A percentile compares a stretch with the other conserved stretches of the same genome.
phyloP scores from a whole-genome alignment of 1,140 invertebrate species.

The Drosophila littoralis region DNA sequence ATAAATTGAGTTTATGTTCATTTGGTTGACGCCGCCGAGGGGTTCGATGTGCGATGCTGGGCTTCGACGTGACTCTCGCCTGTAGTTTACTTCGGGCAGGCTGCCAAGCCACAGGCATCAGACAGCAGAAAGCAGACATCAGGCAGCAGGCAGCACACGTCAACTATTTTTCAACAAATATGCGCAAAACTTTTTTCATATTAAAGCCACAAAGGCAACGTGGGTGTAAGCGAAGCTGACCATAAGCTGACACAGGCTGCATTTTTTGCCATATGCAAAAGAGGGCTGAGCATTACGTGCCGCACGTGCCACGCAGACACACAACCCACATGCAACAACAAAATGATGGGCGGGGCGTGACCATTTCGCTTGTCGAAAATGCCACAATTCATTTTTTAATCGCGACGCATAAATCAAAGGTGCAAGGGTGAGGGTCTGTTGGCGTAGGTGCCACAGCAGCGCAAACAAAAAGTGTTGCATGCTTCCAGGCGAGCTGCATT shows the following conservation, averaged over 20 bases:
- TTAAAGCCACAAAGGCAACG: constrained; percentile 40
- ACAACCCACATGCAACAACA: constrained; percentile 21
- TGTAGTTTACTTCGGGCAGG: constrained; percentile 24
- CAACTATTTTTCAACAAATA: constrained; percentile 57
- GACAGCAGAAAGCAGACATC: constrained; percentile 5
- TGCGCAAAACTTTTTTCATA: constrained; percentile 57
- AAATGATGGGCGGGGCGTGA: constrained; percentile 50
- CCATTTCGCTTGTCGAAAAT: constrained; percentile 70
- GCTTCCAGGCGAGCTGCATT: constrained; percentile 39
- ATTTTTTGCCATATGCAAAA: constrained; percentile 57
- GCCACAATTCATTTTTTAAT: constrained; percentile 83
- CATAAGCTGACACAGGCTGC: constrained; percentile 48
- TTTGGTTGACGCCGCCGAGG: constrained; percentile 15
- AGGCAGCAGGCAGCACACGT: constrained; percentile 26
- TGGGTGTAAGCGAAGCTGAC: constrained; percentile 28
- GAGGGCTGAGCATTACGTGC: constrained; percentile 43
- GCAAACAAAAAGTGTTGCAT: constrained; percentile 48
- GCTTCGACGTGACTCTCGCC: constrained; percentile 23
- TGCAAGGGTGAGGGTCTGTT: constrained; percentile 27
- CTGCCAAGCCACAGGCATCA: constrained; percentile 36
- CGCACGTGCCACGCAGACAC: constrained; percentile 48
- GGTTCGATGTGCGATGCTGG: background rate
- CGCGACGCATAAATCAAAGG: constrained; percentile 79
- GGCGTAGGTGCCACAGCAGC: constrained; percentile 1
- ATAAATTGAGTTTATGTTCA: constrained; percentile 49